Percentiles rank a stretch among this genome's conserved stretches.
Conservation (phyloP, 2,888 invertebrate species). For the Camponotus fellah region DNA sequence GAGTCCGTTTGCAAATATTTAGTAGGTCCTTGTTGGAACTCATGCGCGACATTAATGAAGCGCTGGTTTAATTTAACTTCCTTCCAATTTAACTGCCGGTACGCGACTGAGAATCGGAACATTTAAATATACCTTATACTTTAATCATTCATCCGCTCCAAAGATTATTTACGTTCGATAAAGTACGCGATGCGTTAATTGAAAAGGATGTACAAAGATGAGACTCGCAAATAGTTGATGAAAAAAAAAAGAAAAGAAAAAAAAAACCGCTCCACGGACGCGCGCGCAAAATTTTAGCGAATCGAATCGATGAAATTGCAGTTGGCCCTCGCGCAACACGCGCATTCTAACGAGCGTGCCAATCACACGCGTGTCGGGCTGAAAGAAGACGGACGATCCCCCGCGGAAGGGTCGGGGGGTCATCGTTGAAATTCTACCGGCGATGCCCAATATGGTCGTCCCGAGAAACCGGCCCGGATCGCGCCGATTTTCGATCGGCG, state of each 20-base stretch:
- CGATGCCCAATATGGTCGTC: conserved; percentile 44
- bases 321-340: conserved; percentile 6
- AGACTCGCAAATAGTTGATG: background rate
- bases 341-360: conserved; percentile 50
- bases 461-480: conserved; percentile 51
- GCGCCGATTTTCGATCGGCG: conserved; percentile 73
- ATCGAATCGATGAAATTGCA: conserved; percentile 39
- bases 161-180: background rate
- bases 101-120: conserved; percentile 20
- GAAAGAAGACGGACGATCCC: conserved; percentile 51
- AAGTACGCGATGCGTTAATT: background rate
- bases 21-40: conserved; percentile 43
- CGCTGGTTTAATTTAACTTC: conserved; percentile 51
- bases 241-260: background rate
- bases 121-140: conserved; percentile 18
- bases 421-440: conserved; percentile 46
- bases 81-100: conserved; percentile 40
- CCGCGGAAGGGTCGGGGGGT: conserved; percentile 49
- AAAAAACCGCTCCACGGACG: background rate
- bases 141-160: background rate
- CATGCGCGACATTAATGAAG: conserved; percentile 48
- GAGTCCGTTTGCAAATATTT: conserved; percentile 52
- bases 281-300: background rate
- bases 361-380: conserved; percentile 40
- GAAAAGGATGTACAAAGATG: background rate